Percentiles rank a stretch among this genome's conserved stretches.
Conservation (phyloP, 2,888 invertebrate species). For the Drosophila yooni region DNA sequence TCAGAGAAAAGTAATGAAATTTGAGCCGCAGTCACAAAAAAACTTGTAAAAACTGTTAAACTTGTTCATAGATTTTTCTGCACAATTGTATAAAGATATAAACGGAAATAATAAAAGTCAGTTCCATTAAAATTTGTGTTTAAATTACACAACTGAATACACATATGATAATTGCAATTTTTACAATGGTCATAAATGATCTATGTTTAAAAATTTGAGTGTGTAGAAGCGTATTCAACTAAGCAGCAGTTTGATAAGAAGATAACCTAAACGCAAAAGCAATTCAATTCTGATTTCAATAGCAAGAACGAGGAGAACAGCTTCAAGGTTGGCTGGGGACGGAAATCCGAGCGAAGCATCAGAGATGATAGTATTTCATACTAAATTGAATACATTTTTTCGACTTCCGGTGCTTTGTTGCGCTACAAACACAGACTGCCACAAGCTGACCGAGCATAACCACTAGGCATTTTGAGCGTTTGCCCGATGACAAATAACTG, state of each 20-base stretch:
- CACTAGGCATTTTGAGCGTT: constrained; percentile 54
- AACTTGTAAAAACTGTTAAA: not conserved
- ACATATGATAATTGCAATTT: not conserved
- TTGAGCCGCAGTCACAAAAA: not conserved
- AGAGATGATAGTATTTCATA: constrained; percentile 25
- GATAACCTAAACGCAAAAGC: not conserved
- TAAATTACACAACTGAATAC: not conserved
- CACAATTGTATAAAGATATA: not conserved
- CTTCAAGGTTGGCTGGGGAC: not conserved
- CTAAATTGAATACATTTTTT: constrained; percentile 72
- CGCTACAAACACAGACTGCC: constrained; percentile 22
- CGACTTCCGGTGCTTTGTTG: constrained; percentile 66
- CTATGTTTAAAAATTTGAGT: not conserved
- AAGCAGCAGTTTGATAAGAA: not conserved
- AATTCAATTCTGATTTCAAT: not conserved
- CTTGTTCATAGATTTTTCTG: not conserved
- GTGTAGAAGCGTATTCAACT: not conserved
- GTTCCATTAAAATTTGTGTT: too few relatives aligned
- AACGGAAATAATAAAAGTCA: not conserved
- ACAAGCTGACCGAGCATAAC: constrained; percentile 37
- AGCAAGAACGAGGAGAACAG: not conserved
- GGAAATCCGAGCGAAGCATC: constrained; percentile 4
- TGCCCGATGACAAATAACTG: constrained; percentile 71
- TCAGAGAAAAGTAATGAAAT: not conserved
- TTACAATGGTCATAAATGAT: not conserved